phyloP scores from a whole-genome alignment of 2,888 invertebrate genomes.

The Octonoba sinensis region DNA sequence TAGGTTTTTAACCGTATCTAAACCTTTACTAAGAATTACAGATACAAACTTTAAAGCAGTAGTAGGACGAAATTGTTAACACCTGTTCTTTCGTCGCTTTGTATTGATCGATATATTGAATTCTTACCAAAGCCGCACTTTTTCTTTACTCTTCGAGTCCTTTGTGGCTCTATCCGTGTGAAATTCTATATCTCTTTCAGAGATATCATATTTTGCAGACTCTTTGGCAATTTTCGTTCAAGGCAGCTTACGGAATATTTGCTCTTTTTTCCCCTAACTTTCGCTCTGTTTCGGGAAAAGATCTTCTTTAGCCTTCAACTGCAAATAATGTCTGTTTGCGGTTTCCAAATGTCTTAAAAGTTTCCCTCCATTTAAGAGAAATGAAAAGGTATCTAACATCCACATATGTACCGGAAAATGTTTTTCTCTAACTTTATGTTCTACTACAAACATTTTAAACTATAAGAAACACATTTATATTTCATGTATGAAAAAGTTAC shows the following conservation, averaged over 20 bases:
- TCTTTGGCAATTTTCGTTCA: slow-evolving; percentile 6
- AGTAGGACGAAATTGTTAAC: slow-evolving; percentile 9
- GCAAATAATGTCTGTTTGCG: not conserved
- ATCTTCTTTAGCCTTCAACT: not conserved
- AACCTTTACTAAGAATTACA: too few species aligned
- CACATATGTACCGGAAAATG: too few species aligned
- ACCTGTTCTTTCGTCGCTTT: slow-evolving; percentile 2
- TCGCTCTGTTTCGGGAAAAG: not conserved
- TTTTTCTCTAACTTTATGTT: too few species aligned
- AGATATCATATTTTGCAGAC: slow-evolving; percentile 9
- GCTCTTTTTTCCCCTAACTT: too few species aligned
- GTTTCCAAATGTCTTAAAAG: not conserved
- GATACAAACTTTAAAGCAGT: not conserved
- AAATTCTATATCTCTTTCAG: slow-evolving; percentile 7
- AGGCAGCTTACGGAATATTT: too few species aligned
- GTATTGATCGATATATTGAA: slow-evolving; percentile 15
- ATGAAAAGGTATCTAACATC: too few species aligned
- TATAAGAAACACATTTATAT: too few species aligned
- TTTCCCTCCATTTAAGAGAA: too few species aligned
- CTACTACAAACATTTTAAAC: too few species aligned
- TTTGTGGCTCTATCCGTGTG: not conserved
- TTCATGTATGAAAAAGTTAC: too few species aligned
- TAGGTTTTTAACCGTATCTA: too few species aligned
- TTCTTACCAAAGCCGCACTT: slow-evolving; percentile 4
- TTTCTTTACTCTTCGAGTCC: not conserved